These are phyloP conservation scores for Metallyticus violacea DNA, from an alignment of 2,888 invertebrate species.

Conservation along the genomic window DNA sequence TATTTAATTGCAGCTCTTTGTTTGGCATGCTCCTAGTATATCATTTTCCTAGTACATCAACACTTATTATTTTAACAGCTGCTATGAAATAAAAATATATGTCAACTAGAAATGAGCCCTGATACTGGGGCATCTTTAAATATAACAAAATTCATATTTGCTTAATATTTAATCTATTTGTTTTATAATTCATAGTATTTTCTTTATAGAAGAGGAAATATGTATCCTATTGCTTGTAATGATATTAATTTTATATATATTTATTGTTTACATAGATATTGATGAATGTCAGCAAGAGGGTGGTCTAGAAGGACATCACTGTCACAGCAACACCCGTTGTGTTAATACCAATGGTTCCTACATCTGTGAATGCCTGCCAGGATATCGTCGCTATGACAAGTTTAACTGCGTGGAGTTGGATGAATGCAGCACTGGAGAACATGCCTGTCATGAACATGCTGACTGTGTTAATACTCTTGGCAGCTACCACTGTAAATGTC, in stretches of 20 bases:
- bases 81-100: too few species aligned
- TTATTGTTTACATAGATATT: conserved; percentile 59
- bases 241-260: not conserved
- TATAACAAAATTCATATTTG: too few species aligned
- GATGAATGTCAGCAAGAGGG: conserved; percentile 81
- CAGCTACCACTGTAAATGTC: conserved; percentile 74
- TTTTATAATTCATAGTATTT: too few species aligned
- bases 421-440: conserved; percentile 70
- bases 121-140: too few species aligned
- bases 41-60: too few species aligned
- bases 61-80: too few species aligned
- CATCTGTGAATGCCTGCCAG: conserved; percentile 78
- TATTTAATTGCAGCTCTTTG: too few species aligned
- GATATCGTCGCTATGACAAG: conserved; percentile 72
- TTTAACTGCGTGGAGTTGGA: conserved; percentile 79
- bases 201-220: too few species aligned
- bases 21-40: too few species aligned
- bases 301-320: conserved; percentile 77
- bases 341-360: conserved; percentile 80
- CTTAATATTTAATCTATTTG: too few species aligned
- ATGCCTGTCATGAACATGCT: conserved; percentile 73
- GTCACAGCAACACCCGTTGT: conserved; percentile 79
- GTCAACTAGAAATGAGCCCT: too few species aligned
- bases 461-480: conserved; percentile 78
- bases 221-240: not conserved